Conservation (phyloP, 2,113 vertebrate species). For the Cyanoliseus patagonus region DNA sequence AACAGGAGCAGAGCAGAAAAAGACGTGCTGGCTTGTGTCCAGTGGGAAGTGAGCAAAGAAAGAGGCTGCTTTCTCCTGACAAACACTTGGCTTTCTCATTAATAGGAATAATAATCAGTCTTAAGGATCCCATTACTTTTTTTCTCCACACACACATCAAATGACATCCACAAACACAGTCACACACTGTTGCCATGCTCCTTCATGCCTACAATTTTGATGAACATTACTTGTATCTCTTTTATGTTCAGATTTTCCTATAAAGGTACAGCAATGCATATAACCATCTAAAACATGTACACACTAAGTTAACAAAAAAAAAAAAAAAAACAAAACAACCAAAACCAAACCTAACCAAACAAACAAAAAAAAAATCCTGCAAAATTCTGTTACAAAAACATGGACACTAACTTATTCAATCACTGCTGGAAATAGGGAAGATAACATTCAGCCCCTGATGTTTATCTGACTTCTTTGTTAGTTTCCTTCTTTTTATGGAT, state of each 20-base stretch:
- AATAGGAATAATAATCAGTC: not conserved
- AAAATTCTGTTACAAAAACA: not conserved
- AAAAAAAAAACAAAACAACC: no score
- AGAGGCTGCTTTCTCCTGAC: not conserved
- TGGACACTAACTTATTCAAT: no score
- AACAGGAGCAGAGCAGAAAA: not conserved
- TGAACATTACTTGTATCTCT: not conserved
- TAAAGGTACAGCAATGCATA: not conserved
- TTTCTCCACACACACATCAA: fast-evolving
- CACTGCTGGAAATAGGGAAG: not conserved
- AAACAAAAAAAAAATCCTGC: not conserved
- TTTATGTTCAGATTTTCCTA: not conserved
- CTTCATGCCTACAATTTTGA: not conserved
- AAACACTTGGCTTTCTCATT: not conserved
- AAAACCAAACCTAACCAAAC: no score
- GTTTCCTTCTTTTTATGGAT: not conserved
- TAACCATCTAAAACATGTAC: not conserved
- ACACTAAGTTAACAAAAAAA: not conserved
- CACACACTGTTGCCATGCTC: not conserved
- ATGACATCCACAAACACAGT: fast-evolving
- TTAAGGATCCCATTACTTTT: not conserved
- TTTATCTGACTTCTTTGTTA: not conserved
- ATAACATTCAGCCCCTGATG: not conserved
- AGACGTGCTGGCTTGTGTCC: not conserved
- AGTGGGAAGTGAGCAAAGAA: not conserved